Base-by-base conservation (phyloP, 2,113 vertebrate genomes). In the Malurus elegans region DNA sequence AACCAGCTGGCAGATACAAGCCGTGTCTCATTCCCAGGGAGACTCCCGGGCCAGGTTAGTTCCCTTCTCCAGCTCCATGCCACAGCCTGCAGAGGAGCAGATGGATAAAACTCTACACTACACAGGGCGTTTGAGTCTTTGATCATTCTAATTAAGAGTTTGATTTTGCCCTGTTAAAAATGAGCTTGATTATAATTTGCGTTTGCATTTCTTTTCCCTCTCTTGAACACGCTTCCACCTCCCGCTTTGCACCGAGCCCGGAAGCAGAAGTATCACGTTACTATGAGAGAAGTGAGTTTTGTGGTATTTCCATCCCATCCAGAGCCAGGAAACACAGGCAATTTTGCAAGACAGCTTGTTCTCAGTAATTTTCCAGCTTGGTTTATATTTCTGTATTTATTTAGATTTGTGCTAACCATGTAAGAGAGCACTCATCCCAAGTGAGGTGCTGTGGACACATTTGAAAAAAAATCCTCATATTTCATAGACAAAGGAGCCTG, bases 351-450 rank as follows among this genome's bases (percentile, higher is more conserved):
- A 94, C 92, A 65, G 82, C 60, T 70, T 88, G 82, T 94, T 78
- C 92, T 96, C 94, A 90, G 95, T 96, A 96, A 92, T 83, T 94
- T 94, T 96, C 96, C 93, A 97, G 75, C 75, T 93, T 28, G 13
- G 90, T 96, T 97, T 96, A 34, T 81, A 83, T 90, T 94, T 93
- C 83, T 92, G 64, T 92, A 82, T 93, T 96, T 97, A 92, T 86
- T 96, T 94, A 76, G 75, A 73, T 87, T 82, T 65, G 50, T 87
- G 62, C 70, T 94, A 88, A 66, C 85, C 60, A 48, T 70, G 79
- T 94, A 79, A 79, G 88, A 92, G 24, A 79, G 64, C 47, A 54
- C 90, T 76, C 87, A 82, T 73, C 81, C 91, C 79, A 79, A 95
- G 85, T 23, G 71, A 82, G 85, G 79, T 88, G 85, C 85, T 75